Conservation (phyloP, 2,113 vertebrate genomes). For the Lepisosteus osseus region DNA sequence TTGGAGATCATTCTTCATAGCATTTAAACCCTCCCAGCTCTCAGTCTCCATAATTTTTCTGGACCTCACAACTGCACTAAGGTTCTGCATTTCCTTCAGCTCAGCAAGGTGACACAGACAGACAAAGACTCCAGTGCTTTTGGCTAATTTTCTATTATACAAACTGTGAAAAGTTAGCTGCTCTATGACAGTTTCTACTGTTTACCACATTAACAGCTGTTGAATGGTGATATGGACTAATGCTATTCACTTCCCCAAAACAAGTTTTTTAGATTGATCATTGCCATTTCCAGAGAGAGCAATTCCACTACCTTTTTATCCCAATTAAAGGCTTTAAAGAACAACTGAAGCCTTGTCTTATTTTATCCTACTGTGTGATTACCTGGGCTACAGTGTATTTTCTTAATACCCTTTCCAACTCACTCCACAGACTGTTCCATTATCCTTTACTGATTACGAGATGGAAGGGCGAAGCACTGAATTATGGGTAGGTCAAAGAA, state of each 20-base stretch:
- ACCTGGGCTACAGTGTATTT: slow-evolving; percentile 10
- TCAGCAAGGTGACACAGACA: not conserved
- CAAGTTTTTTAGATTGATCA: too few relatives aligned
- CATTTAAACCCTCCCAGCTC: too few relatives aligned
- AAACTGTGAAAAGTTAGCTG: not conserved
- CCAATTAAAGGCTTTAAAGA: slow-evolving; percentile 29
- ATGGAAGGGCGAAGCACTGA: slow-evolving; percentile 39
- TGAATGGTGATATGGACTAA: too few relatives aligned
- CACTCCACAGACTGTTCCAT: slow-evolving; percentile 23
- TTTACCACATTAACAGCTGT: too few relatives aligned
- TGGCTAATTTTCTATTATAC: not conserved
- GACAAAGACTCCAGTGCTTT: not conserved
- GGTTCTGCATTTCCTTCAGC: not conserved
- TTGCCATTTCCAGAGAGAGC: too few relatives aligned
- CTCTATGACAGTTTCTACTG: not conserved
- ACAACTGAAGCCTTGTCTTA: slow-evolving; percentile 25
- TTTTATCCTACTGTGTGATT: too few relatives aligned
- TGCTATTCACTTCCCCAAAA: too few relatives aligned
- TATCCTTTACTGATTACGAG: slow-evolving; percentile 38
- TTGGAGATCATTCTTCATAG: too few relatives aligned
- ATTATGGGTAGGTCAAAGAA: slow-evolving; percentile 35
- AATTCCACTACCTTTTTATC: slow-evolving; percentile 29
- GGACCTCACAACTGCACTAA: too few relatives aligned
- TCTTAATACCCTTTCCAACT: slow-evolving; percentile 37
- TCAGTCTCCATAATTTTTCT: too few relatives aligned